Conservation (phyloP, 2,113 vertebrate species). For the Apeltes quadracus region DNA sequence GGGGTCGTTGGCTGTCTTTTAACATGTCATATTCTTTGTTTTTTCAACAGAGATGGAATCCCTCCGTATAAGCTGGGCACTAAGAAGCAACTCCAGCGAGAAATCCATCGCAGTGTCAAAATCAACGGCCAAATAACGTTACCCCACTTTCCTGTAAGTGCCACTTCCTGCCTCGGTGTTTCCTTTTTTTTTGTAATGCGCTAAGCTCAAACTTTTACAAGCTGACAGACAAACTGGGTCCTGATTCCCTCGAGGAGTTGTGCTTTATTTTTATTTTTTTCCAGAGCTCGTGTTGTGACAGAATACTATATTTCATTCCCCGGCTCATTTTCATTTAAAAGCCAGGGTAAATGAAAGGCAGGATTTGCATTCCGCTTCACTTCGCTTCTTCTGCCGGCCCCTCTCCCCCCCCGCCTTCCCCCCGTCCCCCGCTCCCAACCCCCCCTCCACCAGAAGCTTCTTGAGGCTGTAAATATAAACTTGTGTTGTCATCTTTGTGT, state of each 20-base stretch:
- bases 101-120: constrained; percentile 94
- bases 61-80: constrained; percentile 91
- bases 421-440: constrained; percentile 6
- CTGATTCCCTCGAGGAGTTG: constrained; percentile 61
- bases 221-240: constrained; percentile 66
- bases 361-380: constrained; percentile 67
- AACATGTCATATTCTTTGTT: background rate
- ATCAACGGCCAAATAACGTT: constrained; percentile 95
- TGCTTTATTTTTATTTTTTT: constrained; percentile 58
- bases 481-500: constrained; percentile 29
- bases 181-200: constrained; percentile 49
- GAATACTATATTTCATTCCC: constrained; percentile 73
- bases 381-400: constrained; percentile 23
- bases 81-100: constrained; percentile 95
- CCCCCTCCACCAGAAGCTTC: constrained; percentile 37
- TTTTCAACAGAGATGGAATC: constrained; percentile 88
- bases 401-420: background rate
- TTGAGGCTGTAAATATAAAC: constrained; percentile 62
- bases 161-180: constrained; percentile 58
- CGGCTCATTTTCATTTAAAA: constrained; percentile 74
- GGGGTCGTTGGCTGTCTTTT: background rate
- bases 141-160: constrained; percentile 96
- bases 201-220: constrained; percentile 57
- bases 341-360: constrained; percentile 72
- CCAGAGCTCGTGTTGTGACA: constrained; percentile 72